These are phyloP conservation scores for Sparus aurata DNA, from an alignment of 2,797 vertebrate genomes.

Conservation along the genomic window DNA sequence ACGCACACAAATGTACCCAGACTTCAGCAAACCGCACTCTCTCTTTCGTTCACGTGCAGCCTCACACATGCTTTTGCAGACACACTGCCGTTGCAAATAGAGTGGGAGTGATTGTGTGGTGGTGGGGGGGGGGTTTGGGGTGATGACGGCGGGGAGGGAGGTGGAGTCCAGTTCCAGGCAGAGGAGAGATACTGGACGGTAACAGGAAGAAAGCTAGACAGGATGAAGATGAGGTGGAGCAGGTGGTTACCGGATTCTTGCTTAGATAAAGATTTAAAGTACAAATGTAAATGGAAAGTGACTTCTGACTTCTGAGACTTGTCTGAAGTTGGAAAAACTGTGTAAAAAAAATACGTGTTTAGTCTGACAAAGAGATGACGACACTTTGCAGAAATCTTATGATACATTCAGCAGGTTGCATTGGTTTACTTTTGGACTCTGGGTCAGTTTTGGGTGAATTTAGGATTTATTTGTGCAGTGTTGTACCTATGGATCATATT, in stretches of 20 bases:
- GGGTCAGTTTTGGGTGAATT: constrained; percentile 11
- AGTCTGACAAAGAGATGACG: background rate
- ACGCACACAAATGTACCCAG: constrained; percentile 26
- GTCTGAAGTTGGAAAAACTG: background rate
- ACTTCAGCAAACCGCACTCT: constrained; percentile 53
- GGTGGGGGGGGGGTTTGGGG: constrained; percentile 17
- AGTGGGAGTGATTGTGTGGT: constrained; percentile 21
- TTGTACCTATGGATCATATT: background rate
- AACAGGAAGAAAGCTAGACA: constrained; percentile 10
- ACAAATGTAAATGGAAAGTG: background rate
- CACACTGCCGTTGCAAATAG: constrained; percentile 31
- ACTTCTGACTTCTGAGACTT: constrained; percentile 4
- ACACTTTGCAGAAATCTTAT: background rate
- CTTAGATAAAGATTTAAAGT: background rate
- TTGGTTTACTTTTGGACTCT: background rate
- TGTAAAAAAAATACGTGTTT: background rate
- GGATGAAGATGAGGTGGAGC: constrained; percentile 5
- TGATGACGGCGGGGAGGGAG: background rate
- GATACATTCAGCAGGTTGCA: constrained; percentile 1
- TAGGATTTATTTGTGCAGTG: too few species aligned
- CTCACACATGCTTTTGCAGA: constrained; percentile 47
- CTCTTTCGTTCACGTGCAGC: constrained; percentile 54
- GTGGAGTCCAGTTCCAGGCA: constrained; percentile 10
- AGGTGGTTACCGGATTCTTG: constrained; percentile 20
- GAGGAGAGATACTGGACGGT: constrained; percentile 1